Percentiles rank a stretch among this genome's conserved stretches.
phyloP scores from a whole-genome alignment of 2,888 invertebrate species.

The Metopia argyrocephala region DNA sequence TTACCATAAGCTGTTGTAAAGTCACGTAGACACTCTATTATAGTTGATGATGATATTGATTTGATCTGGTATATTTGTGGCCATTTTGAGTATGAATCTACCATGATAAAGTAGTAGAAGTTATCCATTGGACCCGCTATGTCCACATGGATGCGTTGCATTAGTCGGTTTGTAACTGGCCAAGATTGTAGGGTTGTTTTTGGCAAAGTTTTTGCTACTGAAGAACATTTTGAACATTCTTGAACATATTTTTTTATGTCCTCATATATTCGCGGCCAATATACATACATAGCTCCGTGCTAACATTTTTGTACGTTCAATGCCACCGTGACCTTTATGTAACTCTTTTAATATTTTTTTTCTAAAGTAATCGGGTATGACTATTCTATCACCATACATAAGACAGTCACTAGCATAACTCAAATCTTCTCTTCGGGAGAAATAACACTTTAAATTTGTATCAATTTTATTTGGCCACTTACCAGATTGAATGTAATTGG shows the following conservation, averaged over 20 bases:
- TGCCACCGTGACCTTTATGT: too few species aligned
- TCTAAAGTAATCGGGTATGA: too few species aligned
- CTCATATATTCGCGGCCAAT: conserved; percentile 3
- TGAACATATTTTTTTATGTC: conserved; percentile 3
- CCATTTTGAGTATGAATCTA: too few species aligned
- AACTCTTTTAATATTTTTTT: too few species aligned
- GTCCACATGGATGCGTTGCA: conserved; percentile 6
- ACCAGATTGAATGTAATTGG: too few species aligned
- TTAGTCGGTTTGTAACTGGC: neutral
- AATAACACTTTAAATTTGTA: too few species aligned
- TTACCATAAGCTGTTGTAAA: conserved; percentile 20
- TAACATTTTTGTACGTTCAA: neutral
- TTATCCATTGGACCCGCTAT: conserved; percentile 1
- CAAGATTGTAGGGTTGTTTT: neutral
- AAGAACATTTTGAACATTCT: neutral
- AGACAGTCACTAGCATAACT: too few species aligned
- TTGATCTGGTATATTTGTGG: too few species aligned
- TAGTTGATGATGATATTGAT: neutral
- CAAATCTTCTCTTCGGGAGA: too few species aligned
- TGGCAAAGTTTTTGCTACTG: conserved; percentile 18
- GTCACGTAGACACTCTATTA: conserved; percentile 1
- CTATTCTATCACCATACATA: too few species aligned
- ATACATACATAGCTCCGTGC: conserved; percentile 8
- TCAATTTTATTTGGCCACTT: too few species aligned
- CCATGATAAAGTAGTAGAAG: conserved; percentile 3